These are phyloP conservation scores for Pharmacophagus antenor DNA, from an alignment of 2,888 invertebrate genomes.

Conservation along the genomic window DNA sequence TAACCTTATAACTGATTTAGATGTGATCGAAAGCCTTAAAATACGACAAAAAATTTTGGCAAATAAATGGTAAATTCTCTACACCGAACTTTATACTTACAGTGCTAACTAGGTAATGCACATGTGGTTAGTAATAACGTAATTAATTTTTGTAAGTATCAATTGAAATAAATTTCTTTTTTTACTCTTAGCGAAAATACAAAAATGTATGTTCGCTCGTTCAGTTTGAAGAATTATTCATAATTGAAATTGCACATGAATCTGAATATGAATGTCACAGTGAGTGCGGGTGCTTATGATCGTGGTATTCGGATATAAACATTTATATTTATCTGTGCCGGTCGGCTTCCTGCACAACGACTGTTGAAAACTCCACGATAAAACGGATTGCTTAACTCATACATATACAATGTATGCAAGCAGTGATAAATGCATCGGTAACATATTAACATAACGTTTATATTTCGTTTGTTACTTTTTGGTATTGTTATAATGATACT, in stretches of 20 bases:
- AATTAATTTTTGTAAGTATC: too few species aligned
- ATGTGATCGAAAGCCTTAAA: too few species aligned
- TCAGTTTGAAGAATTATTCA: background rate
- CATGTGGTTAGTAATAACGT: too few species aligned
- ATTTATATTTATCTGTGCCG: constrained; percentile 40
- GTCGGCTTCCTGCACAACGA: constrained; percentile 41
- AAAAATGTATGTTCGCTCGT: background rate
- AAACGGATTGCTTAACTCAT: constrained; percentile 39
- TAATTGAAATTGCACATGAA: constrained; percentile 12
- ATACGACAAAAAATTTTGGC: too few species aligned
- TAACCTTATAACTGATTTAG: too few species aligned
- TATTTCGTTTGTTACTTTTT: background rate
- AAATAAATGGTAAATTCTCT: too few species aligned
- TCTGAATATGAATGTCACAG: constrained; percentile 15
- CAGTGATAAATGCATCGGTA: constrained; percentile 37
- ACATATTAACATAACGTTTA: constrained; percentile 1
- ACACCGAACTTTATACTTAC: too few species aligned
- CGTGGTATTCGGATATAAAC: constrained; percentile 23
- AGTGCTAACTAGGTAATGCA: too few species aligned
- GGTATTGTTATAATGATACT: background rate
- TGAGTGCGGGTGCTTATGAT: constrained; percentile 23
- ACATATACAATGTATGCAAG: constrained; percentile 39
- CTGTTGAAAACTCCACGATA: constrained; percentile 40
- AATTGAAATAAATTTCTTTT: background rate
- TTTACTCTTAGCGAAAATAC: background rate